phyloP scores from a whole-genome alignment of 2,113 vertebrate species.

The Oplegnathus fasciatus region DNA sequence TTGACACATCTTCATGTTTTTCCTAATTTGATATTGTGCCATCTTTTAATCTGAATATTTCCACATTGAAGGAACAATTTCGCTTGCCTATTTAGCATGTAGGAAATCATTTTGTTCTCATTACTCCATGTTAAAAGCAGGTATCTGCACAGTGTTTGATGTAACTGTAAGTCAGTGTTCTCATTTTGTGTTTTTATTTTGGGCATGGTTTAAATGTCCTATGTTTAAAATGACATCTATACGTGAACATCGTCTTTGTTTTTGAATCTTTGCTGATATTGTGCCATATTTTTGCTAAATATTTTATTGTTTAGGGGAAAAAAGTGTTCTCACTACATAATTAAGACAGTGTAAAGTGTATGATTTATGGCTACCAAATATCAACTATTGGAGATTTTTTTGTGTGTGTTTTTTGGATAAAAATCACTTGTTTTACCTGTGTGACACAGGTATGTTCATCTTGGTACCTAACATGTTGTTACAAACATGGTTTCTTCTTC shows the following conservation, averaged over 20 bases:
- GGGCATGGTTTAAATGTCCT: slow-evolving; percentile 26
- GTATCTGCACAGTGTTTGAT: slow-evolving; percentile 26
- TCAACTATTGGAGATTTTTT: slow-evolving; percentile 12
- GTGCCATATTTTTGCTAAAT: slow-evolving; percentile 70
- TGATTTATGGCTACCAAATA: slow-evolving; percentile 45
- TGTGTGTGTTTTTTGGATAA: slow-evolving; percentile 16
- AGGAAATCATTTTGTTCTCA: slow-evolving; percentile 17
- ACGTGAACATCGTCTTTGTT: slow-evolving; percentile 18
- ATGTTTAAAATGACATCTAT: slow-evolving; percentile 16
- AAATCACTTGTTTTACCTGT: slow-evolving; percentile 65
- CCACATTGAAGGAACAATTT: slow-evolving; percentile 24
- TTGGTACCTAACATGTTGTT: slow-evolving; percentile 83
- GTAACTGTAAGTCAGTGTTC: slow-evolving; percentile 52
- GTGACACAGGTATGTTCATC: slow-evolving; percentile 64
- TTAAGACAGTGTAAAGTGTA: slow-evolving; percentile 35
- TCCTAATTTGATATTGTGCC: slow-evolving; percentile 41
- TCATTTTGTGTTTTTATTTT: slow-evolving; percentile 33
- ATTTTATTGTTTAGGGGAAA: slow-evolving; percentile 33
- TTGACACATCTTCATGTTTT: slow-evolving; percentile 13
- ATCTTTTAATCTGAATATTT: slow-evolving; percentile 38
- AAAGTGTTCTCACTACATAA: slow-evolving; percentile 33
- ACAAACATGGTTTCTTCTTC: slow-evolving; percentile 84
- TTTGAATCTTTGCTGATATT: slow-evolving; percentile 40
- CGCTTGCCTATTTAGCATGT: slow-evolving; percentile 7
- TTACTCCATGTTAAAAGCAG: slow-evolving; percentile 13